Conservation (phyloP, 2,888 invertebrate species). For the Drosophila limbata region DNA sequence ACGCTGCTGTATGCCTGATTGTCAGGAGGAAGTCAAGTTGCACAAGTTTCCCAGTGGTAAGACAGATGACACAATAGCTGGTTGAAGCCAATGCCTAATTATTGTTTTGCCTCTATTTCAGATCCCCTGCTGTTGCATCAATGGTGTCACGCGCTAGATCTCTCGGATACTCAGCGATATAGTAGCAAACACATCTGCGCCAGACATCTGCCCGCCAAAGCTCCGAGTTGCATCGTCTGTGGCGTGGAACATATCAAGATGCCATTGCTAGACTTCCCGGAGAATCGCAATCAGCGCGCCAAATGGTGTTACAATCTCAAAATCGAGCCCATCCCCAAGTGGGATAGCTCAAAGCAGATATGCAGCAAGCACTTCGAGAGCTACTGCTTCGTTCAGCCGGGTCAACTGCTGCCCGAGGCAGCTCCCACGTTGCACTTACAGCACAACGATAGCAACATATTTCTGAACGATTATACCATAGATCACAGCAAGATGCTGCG, state of each 20-base stretch:
- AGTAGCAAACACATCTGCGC: constrained; percentile 54
- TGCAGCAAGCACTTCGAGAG: constrained; percentile 76
- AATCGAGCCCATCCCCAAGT: constrained; percentile 64
- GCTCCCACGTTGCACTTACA: constrained; percentile 77
- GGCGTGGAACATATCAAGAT: constrained; percentile 48
- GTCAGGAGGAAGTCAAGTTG: constrained; percentile 48
- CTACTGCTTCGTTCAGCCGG: constrained; percentile 58
- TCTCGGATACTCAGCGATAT: constrained; percentile 44
- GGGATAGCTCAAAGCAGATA: constrained; percentile 64
- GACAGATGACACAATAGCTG: background rate
- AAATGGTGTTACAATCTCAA: constrained; percentile 76
- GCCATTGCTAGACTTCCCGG: constrained; percentile 66
- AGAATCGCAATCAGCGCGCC: constrained; percentile 64
- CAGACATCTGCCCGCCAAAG: constrained; percentile 51
- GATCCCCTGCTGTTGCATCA: constrained; percentile 54
- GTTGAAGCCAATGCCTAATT: background rate
- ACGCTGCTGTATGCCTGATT: constrained; percentile 63
- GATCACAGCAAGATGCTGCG: constrained; percentile 37
- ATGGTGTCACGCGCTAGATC: constrained; percentile 62
- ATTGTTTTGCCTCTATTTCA: background rate
- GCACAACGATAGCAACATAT: constrained; percentile 74
- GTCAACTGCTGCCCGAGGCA: constrained; percentile 69
- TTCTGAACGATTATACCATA: constrained; percentile 61
- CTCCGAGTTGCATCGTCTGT: constrained; percentile 58
- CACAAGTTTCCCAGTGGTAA: constrained; percentile 73